A percentile compares a stretch with the other conserved stretches of the same genome.
Evolutionary conservation across 2,888 invertebrate genomes (phyloP).

Genomic region (Acronicta leporina): DNA sequence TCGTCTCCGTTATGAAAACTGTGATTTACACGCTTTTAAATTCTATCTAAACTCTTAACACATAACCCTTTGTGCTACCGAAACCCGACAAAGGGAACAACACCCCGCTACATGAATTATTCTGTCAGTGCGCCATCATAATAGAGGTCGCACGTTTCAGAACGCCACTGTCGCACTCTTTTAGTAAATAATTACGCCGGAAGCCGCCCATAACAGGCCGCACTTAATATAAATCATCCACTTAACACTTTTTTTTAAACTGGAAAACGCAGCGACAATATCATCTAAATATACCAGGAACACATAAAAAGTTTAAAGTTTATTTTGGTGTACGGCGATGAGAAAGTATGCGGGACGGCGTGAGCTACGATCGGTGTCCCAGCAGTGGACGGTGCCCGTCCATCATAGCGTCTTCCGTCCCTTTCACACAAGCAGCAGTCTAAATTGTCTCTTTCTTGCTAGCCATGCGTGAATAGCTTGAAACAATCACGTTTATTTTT

Average conservation of each 20-base stretch:
- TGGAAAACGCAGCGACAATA: conserved; percentile 79
- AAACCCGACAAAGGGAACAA: conserved; percentile 66
- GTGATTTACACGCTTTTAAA: conserved; percentile 22
- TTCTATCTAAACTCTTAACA: conserved; percentile 38
- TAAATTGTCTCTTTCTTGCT: conserved; percentile 61
- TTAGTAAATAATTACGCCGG: conserved; percentile 82
- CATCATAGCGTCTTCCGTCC: conserved; percentile 77
- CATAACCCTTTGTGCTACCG: conserved; percentile 36
- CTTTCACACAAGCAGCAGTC: conserved; percentile 57
- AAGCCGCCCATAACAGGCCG: conserved; percentile 80
- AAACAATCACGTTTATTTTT: conserved; percentile 83
- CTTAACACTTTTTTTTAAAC: conserved; percentile 85
- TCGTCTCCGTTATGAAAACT: conserved; percentile 19
- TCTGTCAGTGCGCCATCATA: conserved; percentile 67
- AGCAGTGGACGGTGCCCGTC: conserved; percentile 77
- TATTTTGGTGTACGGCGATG: conserved; percentile 84
- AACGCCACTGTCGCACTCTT: conserved; percentile 62
- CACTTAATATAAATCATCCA: conserved; percentile 88
- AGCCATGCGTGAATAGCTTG: conserved; percentile 78
- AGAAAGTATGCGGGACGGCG: conserved; percentile 83
- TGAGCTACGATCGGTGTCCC: conserved; percentile 83
- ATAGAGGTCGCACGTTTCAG: conserved; percentile 66
- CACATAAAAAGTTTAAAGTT: conserved; percentile 84
- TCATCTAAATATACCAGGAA: conserved; percentile 84
- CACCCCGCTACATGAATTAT: conserved; percentile 72